These are phyloP conservation scores for Sympetrum striolatum DNA, from an alignment of 2,888 invertebrate species.

Conservation along the genomic window DNA sequence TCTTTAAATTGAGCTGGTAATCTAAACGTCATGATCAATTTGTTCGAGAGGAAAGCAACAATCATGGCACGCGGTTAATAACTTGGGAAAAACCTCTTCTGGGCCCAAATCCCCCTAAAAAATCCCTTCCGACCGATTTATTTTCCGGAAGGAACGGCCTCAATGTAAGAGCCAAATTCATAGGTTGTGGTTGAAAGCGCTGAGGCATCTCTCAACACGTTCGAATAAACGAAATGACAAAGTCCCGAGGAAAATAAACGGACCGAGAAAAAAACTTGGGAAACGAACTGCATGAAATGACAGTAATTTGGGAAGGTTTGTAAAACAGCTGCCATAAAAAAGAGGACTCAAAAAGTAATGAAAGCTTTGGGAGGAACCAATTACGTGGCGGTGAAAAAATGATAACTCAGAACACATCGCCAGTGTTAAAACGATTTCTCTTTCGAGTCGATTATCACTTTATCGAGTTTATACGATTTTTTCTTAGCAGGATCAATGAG, in stretches of 20 bases:
- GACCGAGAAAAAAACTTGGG: not conserved
- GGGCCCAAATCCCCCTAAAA: not conserved
- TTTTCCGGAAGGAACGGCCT: not conserved
- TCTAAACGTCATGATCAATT: not conserved
- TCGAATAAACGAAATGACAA: conserved; percentile 10
- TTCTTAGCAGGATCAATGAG: too few relatives aligned
- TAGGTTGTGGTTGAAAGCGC: not conserved
- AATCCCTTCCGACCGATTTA: not conserved
- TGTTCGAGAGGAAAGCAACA: not conserved
- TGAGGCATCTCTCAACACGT: conserved; percentile 6
- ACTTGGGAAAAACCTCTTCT: not conserved
- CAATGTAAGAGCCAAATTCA: not conserved
- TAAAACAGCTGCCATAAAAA: not conserved
- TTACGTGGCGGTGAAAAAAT: conserved; percentile 29
- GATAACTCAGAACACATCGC: not conserved
- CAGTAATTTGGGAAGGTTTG: not conserved
- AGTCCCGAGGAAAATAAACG: not conserved
- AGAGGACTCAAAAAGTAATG: not conserved
- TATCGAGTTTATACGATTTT: too few relatives aligned
- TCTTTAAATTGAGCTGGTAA: not conserved
- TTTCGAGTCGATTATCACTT: too few relatives aligned
- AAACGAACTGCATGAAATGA: not conserved
- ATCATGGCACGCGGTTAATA: not conserved
- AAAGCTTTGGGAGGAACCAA: conserved; percentile 16
- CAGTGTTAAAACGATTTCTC: too few relatives aligned